phyloP scores from a whole-genome alignment of 2,113 vertebrate species.

The Hiodon alosoides region DNA sequence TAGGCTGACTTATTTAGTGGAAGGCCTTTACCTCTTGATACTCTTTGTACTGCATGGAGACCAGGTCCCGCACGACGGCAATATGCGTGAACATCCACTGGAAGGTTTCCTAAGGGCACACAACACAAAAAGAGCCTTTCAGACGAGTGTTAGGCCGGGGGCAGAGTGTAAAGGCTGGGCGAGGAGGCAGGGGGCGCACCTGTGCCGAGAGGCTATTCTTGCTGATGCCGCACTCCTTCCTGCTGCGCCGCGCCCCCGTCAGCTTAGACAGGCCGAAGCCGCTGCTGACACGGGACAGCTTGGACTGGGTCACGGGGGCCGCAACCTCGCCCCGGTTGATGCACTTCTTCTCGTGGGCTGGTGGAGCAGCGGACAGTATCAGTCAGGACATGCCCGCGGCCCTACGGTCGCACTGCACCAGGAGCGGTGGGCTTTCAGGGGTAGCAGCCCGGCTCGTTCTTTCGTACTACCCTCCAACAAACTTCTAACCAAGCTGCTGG shows the following conservation, averaged over 20 bases:
- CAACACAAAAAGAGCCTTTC: neutral
- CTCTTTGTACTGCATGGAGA: constrained; percentile 94
- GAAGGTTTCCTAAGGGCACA: constrained; percentile 79
- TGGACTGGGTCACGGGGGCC: constrained; percentile 82
- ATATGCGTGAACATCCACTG: constrained; percentile 99
- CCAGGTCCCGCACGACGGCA: constrained; percentile 90
- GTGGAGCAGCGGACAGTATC: constrained; percentile 8
- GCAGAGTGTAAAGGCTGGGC: neutral
- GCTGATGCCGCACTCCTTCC: constrained; percentile 87
- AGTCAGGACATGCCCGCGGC: neutral
- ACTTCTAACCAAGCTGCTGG: too few relatives aligned
- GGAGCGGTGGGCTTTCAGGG: neutral
- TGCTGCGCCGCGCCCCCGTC: constrained; percentile 85
- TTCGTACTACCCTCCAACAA: too few relatives aligned
- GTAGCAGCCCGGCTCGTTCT: too few relatives aligned
- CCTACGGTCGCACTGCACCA: neutral
- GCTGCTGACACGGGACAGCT: constrained; percentile 93
- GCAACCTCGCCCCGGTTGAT: constrained; percentile 87
- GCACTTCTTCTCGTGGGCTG: constrained; percentile 92
- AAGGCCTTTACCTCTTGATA: constrained; percentile 78
- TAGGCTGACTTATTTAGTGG: neutral
- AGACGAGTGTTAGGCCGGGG: neutral
- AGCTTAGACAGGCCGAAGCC: constrained; percentile 96
- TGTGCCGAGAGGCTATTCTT: constrained; percentile 91
- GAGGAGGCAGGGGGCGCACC: constrained; percentile 55